These are phyloP conservation scores for Mythimna loreyi DNA, from an alignment of 2,888 invertebrate species.

Conservation along the genomic window DNA sequence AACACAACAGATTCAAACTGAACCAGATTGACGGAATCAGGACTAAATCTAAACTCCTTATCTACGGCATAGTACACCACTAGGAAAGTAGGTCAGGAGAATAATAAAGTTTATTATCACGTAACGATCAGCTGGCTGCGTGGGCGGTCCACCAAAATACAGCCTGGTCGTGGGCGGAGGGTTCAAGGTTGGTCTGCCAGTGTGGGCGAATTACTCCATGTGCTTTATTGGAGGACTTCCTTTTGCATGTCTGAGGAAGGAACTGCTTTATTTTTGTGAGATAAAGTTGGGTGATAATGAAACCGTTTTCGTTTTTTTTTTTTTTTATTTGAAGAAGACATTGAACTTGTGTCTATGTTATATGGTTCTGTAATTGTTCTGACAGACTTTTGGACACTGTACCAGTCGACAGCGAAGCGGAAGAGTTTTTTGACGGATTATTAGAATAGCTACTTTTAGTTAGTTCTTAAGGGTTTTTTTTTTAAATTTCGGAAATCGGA, in stretches of 20 bases:
- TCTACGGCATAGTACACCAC: conserved; percentile 34
- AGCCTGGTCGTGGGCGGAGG: conserved; percentile 61
- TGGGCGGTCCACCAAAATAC: conserved; percentile 68
- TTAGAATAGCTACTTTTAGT: too few species aligned
- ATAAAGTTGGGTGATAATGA: background rate
- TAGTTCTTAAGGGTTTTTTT: too few species aligned
- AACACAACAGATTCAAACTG: conserved; percentile 4
- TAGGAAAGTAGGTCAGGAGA: conserved; percentile 59
- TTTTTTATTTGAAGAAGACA: too few species aligned
- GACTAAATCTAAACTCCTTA: conserved; percentile 4
- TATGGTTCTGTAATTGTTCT: too few species aligned
- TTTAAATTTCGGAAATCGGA: too few species aligned
- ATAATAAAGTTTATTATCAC: conserved; percentile 66
- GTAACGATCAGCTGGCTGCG: conserved; percentile 65
- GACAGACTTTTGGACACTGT: too few species aligned
- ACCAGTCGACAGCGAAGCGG: too few species aligned
- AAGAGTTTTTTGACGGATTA: too few species aligned
- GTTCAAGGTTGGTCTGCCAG: conserved; percentile 59
- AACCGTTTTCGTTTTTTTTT: too few species aligned
- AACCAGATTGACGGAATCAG: background rate
- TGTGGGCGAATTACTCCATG: conserved; percentile 22
- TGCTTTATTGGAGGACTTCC: background rate
- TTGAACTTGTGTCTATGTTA: too few species aligned
- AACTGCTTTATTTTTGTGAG: background rate
- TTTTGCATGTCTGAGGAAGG: background rate